Evolutionary conservation across 64 coral and sea anemone species (phyloP), one percentile per base, ranked within the genome.

Genomic region (Orbicella faveolata): DNA sequence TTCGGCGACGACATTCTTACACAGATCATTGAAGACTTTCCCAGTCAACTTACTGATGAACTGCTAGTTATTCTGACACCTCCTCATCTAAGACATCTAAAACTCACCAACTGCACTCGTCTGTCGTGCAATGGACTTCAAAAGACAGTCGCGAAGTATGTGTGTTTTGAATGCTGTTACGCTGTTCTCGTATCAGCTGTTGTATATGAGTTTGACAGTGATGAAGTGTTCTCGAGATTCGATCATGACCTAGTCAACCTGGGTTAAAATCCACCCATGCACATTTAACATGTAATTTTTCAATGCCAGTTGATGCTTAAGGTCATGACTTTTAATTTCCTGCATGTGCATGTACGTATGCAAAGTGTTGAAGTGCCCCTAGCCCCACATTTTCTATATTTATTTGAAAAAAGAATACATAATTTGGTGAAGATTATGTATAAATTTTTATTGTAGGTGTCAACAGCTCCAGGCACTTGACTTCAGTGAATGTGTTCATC

Each of bases 401-500:
- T 48, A 48, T 48, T 5, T 3, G 44, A 48, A 48, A 48, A 48
- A 48, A 48, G 2, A 48, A 48, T 48, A 48, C 0, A 48, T 48
- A 48, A 48, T 48, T 48, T 48, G 44, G 44, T 48, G 44, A 48
- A 48, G 44, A 48, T 48, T 48, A 48, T 48, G 44, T 48, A 48
- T 48, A 48, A 48, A 48, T 9, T 83, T 66, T 87, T 74, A 37
- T 20, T 51, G 15, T 59, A 94, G 95, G 19, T 94, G 95, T 48
- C 80, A 74, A 23, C 83, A 94, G 70, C 84, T 96, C 36, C 83
- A 93, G 23, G 66, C 61, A 30, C 51, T 96, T 33, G 95, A 96
- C 63, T 94, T 96, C 73, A 94, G 59, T 55, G 73, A 54, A 9
- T 96, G 88, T 88, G 77, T 84, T 34, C 80, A 83, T 63, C 92